Evolutionary conservation across 2,888 invertebrate species (phyloP).

Genomic region (Zygaena filipendulae): DNA sequence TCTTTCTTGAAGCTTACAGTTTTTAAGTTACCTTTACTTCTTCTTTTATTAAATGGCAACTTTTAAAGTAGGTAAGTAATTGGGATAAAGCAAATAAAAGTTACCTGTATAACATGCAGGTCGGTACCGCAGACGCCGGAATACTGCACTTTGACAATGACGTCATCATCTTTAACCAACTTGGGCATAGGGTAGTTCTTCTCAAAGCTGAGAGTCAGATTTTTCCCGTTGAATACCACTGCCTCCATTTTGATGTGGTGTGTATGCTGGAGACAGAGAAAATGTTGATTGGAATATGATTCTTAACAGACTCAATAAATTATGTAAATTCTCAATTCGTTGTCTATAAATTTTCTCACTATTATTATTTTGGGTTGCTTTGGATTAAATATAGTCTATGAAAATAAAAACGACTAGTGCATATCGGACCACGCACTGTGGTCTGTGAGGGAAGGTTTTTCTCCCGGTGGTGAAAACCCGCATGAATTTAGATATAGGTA

Average conservation of each 20-base stretch:
- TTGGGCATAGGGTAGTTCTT: slow-evolving; percentile 55
- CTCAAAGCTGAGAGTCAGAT: slow-evolving; percentile 44
- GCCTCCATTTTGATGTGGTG: slow-evolving; percentile 70
- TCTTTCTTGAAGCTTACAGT: too few species aligned
- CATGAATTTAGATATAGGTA: too few species aligned
- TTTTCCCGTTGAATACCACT: slow-evolving; percentile 60
- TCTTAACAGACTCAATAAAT: too few species aligned
- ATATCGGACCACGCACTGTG: too few species aligned
- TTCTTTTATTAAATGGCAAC: too few species aligned
- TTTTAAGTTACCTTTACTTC: too few species aligned
- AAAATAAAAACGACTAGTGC: too few species aligned
- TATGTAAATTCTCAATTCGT: not conserved
- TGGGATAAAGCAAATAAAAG: too few species aligned
- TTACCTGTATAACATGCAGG: slow-evolving; percentile 76
- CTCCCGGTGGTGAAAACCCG: too few species aligned
- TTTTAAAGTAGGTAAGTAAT: too few species aligned
- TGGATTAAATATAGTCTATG: not conserved
- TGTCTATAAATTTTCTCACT: not conserved
- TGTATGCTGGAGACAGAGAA: slow-evolving; percentile 20
- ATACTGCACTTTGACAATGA: slow-evolving; percentile 74
- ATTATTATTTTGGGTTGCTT: not conserved
- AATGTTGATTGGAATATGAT: too few species aligned
- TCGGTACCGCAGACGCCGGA: slow-evolving; percentile 80
- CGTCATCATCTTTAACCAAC: slow-evolving; percentile 61
- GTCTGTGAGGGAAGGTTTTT: too few species aligned